These are phyloP conservation scores for Anabas testudineus DNA, from an alignment of 2,797 vertebrate genomes.

Conservation along the genomic window DNA sequence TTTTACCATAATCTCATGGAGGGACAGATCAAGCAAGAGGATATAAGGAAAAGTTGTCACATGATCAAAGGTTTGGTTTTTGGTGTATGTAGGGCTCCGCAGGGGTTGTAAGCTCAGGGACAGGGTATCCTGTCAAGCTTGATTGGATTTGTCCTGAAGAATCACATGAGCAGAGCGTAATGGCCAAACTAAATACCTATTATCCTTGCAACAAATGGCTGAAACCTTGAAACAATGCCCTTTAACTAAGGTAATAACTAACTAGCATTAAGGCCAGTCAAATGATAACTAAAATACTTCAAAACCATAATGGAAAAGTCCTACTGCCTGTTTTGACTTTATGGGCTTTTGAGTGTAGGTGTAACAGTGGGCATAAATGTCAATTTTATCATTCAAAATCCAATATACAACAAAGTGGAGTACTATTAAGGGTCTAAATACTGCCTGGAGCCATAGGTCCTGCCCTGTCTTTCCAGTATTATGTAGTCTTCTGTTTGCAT, in stretches of 20 bases:
- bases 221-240: background rate
- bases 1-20: background rate
- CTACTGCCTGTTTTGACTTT: background rate
- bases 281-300: constrained; percentile 2
- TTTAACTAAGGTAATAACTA: background rate
- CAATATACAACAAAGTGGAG: too few relatives aligned
- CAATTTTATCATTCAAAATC: background rate
- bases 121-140: background rate
- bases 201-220: background rate
- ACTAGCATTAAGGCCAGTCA: background rate
- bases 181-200: background rate
- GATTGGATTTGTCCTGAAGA: constrained; percentile 13
- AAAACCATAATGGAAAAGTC: background rate
- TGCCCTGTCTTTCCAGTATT: background rate
- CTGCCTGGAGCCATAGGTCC: background rate
- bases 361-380: background rate
- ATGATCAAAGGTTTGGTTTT: background rate
- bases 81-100: background rate
- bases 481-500: background rate
- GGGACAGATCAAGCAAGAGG: background rate
- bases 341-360: background rate
- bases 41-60: background rate
- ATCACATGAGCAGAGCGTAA: constrained; percentile 15
- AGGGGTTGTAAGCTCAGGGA: constrained; percentile 3
- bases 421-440: too few relatives aligned